Conservation (phyloP, 2,113 vertebrate species). For the Propithecus coquereli region DNA sequence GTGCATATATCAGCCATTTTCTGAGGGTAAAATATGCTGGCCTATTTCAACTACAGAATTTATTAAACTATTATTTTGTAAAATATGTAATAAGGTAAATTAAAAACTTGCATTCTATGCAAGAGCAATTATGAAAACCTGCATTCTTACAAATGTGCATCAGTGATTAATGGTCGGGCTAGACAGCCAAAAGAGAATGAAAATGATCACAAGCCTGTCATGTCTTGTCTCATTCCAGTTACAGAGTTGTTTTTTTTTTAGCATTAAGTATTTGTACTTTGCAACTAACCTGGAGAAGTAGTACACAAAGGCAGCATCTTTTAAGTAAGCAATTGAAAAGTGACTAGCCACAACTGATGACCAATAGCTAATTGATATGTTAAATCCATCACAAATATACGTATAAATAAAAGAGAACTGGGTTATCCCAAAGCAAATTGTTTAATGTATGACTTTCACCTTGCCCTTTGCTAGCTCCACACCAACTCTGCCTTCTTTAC, state of each 20-base stretch:
- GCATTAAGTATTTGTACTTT: background rate
- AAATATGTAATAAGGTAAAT: background rate
- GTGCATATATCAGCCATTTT: background rate
- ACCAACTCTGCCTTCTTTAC: background rate
- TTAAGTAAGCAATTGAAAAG: background rate
- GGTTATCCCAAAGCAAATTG: background rate
- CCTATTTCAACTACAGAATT: background rate
- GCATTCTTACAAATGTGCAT: background rate
- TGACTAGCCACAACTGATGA: background rate
- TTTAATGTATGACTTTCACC: background rate
- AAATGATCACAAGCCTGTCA: background rate
- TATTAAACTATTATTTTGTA: slow-evolving; percentile 18
- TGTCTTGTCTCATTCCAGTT: background rate
- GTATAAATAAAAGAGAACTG: background rate
- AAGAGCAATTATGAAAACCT: background rate
- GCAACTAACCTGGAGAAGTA: background rate
- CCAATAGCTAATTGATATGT: background rate
- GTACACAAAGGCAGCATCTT: background rate
- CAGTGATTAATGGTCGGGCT: background rate
- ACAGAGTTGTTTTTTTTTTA: background rate
- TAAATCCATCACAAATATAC: background rate
- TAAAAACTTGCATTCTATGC: background rate
- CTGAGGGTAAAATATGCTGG: background rate
- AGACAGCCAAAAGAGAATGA: background rate
- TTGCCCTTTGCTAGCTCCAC: background rate